phyloP scores from a whole-genome alignment of 2,888 invertebrate species.

The Xestia rhomboidea region DNA sequence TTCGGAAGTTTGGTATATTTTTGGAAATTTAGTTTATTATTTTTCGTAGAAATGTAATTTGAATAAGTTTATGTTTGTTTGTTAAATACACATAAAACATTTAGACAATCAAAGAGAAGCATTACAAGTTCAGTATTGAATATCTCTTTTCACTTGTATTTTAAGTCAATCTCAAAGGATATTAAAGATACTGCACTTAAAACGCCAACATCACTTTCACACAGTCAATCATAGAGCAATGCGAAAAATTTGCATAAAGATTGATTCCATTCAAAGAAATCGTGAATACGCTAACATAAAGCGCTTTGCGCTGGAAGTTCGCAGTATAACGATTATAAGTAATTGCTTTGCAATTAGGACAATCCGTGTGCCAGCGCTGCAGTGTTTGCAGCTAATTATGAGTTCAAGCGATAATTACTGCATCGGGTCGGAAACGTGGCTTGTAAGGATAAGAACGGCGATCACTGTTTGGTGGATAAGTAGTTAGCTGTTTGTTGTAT shows the following conservation, averaged over 20 bases:
- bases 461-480: constrained; percentile 40
- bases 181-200: not conserved
- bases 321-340: constrained; percentile 78
- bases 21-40: too few relatives aligned
- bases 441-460: constrained; percentile 58
- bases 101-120: not conserved
- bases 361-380: constrained; percentile 75
- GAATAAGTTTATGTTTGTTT: too few relatives aligned
- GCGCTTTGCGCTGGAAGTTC: constrained; percentile 76
- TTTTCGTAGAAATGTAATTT: too few relatives aligned
- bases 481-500: not conserved
- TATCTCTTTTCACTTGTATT: not conserved
- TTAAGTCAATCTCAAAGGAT: not conserved
- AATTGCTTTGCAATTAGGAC: constrained; percentile 84
- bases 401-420: constrained; percentile 84
- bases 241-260: constrained; percentile 46
- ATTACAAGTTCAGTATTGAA: not conserved
- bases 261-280: constrained; percentile 35
- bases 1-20: too few relatives aligned
- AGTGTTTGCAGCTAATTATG: constrained; percentile 84
- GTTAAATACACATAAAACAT: too few relatives aligned
- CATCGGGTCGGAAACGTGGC: constrained; percentile 78
- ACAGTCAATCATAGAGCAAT: constrained; percentile 20
- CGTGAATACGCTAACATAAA: constrained; percentile 50
- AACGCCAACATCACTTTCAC: constrained; percentile 1